Evolutionary conservation across 2,888 invertebrate species (phyloP), one percentile per base, ranked within the genome.

Genomic region (Pollenia labialis): DNA sequence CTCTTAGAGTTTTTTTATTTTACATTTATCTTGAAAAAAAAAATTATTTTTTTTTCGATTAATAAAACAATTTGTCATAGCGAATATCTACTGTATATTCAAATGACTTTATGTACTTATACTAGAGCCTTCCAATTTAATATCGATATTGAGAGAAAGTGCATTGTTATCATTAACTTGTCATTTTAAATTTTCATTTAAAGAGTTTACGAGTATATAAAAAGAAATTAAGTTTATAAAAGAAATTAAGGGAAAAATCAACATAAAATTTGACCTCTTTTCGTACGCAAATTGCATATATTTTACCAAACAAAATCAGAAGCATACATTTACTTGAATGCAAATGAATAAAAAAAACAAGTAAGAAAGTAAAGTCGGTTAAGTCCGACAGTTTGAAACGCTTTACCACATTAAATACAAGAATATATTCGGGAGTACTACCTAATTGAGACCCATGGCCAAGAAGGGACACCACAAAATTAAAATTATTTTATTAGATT

Each of bases 231-330:
- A 16, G 12, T 44, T 32, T 42, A 75, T 64, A 32, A 72, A 71
- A 77, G 48, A 77, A 77, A 79, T 72, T 72, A 46, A 50, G 42
- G 16, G 10, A 58, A 14, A 84, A 72, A 76, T 58, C 40, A 58
- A 79, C 72, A 79, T 84, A 32, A 83, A 77, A 77, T 58, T 83
- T 84, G 77, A 79, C 77, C 77, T 79, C 50, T 4, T 79, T 83
- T 72, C 7, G 16, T 32, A n/a, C 10, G 48, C 44, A 81, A 60
- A 68, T 60, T 69, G 40, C 71, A 80, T 44, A 60, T 32, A 60
- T 62, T 71, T 60, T 42, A 44, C 18, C 60, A 52, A 32, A 1
- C 32, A 14, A 42, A 52, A 64, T 40, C 52, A 54, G 54, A 52
- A 7, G 14, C 50, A 75, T 1, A 3, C 16, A 52, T 18, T 32